Percentiles rank a stretch among this genome's conserved stretches.
phyloP scores from a whole-genome alignment of 2,113 vertebrate species.

The Narcine bancroftii region DNA sequence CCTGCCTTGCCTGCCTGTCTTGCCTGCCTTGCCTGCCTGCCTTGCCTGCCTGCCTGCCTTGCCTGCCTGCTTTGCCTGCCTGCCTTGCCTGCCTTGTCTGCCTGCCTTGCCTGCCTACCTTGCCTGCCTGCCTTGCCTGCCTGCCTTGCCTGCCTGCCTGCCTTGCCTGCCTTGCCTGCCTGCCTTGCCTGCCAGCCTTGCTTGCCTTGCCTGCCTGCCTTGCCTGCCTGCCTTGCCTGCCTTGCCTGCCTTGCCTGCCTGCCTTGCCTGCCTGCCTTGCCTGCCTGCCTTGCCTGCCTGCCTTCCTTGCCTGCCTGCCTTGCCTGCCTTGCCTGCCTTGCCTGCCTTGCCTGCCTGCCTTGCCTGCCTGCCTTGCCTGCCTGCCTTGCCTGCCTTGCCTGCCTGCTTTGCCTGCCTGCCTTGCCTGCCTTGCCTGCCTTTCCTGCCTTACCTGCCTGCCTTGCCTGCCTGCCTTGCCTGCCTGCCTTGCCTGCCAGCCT shows the following conservation, averaged over 20 bases:
- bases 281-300: background rate
- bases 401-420: background rate
- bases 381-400: background rate
- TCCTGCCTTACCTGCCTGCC: too few species aligned
- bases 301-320: too few species aligned
- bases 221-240: background rate
- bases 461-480: background rate
- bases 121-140: background rate
- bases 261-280: background rate
- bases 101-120: too few species aligned
- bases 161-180: too few species aligned
- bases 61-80: background rate
- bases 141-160: background rate
- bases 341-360: too few species aligned
- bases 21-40: too few species aligned
- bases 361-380: background rate
- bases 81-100: background rate
- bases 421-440: background rate
- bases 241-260: background rate
- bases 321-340: background rate
- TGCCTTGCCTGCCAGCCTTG: too few species aligned
- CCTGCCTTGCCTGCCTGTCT: too few species aligned
- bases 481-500: background rate
- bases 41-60: background rate
- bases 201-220: background rate